phyloP scores from a whole-genome alignment of 2,113 vertebrate genomes.

The Zapornia atra region DNA sequence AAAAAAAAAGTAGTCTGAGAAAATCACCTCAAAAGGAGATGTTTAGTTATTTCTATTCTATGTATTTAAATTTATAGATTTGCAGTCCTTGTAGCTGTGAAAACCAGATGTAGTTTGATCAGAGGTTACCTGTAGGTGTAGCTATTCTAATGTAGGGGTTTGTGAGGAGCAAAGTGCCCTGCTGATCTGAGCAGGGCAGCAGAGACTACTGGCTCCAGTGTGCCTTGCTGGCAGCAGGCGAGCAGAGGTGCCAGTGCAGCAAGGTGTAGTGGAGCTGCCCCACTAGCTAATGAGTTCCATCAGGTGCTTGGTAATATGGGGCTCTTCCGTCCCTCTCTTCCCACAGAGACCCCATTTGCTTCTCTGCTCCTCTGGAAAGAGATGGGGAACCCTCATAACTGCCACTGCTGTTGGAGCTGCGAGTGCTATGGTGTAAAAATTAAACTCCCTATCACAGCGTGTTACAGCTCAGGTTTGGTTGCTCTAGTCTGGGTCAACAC shows the following conservation, averaged over 20 bases:
- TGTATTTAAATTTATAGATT: not conserved
- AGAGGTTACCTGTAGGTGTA: not conserved
- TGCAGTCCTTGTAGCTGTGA: not conserved
- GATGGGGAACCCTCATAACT: not conserved
- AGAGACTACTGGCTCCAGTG: fast-evolving
- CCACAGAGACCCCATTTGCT: not conserved
- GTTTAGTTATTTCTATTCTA: not conserved
- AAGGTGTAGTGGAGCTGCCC: not conserved
- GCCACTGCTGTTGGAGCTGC: not conserved
- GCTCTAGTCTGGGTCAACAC: not conserved
- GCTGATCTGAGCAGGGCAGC: not conserved
- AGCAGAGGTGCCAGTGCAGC: not conserved
- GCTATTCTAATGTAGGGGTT: not conserved
- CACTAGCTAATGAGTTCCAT: not conserved
- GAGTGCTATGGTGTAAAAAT: not conserved
- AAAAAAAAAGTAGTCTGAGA: not conserved
- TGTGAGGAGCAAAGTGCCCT: not conserved
- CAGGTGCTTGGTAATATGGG: not conserved
- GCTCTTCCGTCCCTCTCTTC: not conserved
- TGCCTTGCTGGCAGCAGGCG: not conserved
- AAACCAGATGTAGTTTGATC: not conserved
- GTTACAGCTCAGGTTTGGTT: not conserved
- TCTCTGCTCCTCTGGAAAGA: not conserved
- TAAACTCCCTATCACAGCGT: fast-evolving
- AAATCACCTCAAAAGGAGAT: not conserved